These are phyloP conservation scores for Gymnosoma rotundatum DNA, from an alignment of 2,888 invertebrate species.

Conservation along the genomic window DNA sequence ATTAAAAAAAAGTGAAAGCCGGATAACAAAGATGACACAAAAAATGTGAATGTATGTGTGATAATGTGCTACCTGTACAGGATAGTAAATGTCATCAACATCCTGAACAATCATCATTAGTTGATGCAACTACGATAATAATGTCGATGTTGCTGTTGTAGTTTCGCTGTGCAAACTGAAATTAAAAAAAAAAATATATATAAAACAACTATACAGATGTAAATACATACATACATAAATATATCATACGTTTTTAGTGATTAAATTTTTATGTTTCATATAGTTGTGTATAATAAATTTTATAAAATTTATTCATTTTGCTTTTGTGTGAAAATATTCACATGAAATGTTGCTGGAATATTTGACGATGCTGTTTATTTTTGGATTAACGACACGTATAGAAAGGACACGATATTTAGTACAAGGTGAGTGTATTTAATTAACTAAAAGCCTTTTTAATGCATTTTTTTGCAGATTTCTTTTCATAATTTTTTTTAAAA, in stretches of 20 bases:
- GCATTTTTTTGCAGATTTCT: too few relatives aligned
- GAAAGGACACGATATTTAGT: conserved; percentile 76
- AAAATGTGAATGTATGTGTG: background rate
- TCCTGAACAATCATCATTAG: conserved; percentile 1
- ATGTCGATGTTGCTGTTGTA: conserved; percentile 20
- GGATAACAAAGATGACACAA: too few relatives aligned
- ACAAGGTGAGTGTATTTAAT: conserved; percentile 75
- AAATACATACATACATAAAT: background rate
- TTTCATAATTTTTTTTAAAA: too few relatives aligned
- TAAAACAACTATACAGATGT: background rate
- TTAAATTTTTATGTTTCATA: conserved; percentile 46
- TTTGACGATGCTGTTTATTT: conserved; percentile 80
- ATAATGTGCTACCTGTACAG: background rate
- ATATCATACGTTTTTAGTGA: conserved; percentile 5
- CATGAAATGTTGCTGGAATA: conserved; percentile 83
- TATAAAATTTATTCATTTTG: conserved; percentile 52
- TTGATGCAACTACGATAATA: background rate
- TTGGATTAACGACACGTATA: conserved; percentile 81
- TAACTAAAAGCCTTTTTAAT: background rate
- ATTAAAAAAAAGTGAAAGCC: too few relatives aligned
- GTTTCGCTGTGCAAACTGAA: background rate
- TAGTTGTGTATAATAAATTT: conserved; percentile 51
- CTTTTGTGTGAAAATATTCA: conserved; percentile 76
- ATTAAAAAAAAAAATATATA: background rate
- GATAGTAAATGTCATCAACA: background rate